A percentile compares a stretch with the other conserved stretches of the same genome.
Evolutionary conservation across 1,140 invertebrate species (phyloP).

Genomic region (Campodea augens): DNA sequence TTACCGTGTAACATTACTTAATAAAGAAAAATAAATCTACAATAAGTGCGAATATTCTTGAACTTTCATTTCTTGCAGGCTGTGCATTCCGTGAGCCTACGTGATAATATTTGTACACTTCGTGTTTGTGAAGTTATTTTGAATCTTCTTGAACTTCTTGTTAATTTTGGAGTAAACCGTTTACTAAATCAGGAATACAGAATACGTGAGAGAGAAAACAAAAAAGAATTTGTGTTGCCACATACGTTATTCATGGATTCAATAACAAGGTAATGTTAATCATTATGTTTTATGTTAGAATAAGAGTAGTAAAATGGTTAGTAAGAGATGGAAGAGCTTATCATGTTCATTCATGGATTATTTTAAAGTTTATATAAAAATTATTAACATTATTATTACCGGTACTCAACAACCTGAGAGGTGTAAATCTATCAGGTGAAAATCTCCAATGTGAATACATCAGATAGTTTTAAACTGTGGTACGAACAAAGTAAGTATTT

Average conservation of each 20-base stretch:
- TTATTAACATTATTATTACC: too few species aligned
- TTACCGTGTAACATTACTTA: not conserved
- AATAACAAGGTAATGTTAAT: slow-evolving; percentile 13
- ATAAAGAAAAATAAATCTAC: not conserved
- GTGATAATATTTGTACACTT: slow-evolving; percentile 52
- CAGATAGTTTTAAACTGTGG: too few species aligned
- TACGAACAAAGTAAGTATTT: too few species aligned
- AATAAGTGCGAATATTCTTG: not conserved
- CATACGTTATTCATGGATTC: slow-evolving; percentile 8
- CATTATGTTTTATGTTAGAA: too few species aligned
- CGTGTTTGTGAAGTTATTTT: slow-evolving; percentile 76
- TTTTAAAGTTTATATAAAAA: too few species aligned
- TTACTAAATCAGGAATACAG: not conserved
- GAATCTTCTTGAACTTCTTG: slow-evolving; percentile 68
- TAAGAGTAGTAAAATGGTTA: too few species aligned
- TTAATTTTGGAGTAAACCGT: slow-evolving; percentile 59
- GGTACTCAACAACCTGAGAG: too few species aligned
- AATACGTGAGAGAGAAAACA: slow-evolving; percentile 10
- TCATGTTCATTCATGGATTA: too few species aligned
- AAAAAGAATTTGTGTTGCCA: slow-evolving; percentile 6
- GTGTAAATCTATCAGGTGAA: too few species aligned
- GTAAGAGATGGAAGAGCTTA: too few species aligned
- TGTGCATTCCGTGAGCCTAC: slow-evolving; percentile 61
- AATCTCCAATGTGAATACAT: too few species aligned
- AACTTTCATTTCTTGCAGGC: slow-evolving; percentile 34